Evolutionary conservation across 2,888 invertebrate genomes (phyloP).

Genomic region (Rhagium mordax): DNA sequence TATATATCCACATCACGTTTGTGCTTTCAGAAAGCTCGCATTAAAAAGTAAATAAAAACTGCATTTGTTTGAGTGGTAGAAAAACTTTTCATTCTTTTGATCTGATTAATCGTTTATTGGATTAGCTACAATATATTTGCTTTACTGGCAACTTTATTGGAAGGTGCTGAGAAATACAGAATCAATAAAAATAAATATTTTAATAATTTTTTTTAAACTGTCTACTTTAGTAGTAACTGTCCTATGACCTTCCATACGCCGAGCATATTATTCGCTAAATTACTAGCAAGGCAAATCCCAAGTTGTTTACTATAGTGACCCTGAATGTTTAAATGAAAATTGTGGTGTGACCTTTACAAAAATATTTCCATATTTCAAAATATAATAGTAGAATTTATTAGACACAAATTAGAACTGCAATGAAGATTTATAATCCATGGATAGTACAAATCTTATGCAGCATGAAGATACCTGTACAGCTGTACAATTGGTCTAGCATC

Average conservation of each 20-base stretch:
- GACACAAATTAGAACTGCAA: constrained; percentile 64
- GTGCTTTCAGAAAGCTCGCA: too few relatives aligned
- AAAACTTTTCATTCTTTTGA: too few relatives aligned
- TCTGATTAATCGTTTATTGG: too few relatives aligned
- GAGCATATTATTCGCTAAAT: not conserved
- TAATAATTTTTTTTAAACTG: too few relatives aligned
- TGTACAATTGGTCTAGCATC: constrained; percentile 37
- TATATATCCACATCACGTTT: too few relatives aligned
- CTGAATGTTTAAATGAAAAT: constrained; percentile 59
- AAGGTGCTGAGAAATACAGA: not conserved
- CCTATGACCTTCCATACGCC: constrained; percentile 17
- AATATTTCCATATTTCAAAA: constrained; percentile 61
- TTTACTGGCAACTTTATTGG: not conserved
- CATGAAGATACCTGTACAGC: constrained; percentile 27
- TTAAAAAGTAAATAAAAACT: too few relatives aligned
- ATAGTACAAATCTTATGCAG: constrained; percentile 19
- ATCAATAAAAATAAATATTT: too few relatives aligned
- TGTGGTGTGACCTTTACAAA: constrained; percentile 61
- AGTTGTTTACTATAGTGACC: constrained; percentile 44
- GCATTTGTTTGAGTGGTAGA: too few relatives aligned
- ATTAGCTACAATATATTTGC: too few relatives aligned
- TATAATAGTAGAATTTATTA: constrained; percentile 62
- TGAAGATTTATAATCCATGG: constrained; percentile 61
- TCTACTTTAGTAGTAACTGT: constrained; percentile 8
- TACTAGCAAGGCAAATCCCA: constrained; percentile 5